Evolutionary conservation across 1,140 invertebrate genomes (phyloP).

Genomic region (Pemphigus obesinymphae): DNA sequence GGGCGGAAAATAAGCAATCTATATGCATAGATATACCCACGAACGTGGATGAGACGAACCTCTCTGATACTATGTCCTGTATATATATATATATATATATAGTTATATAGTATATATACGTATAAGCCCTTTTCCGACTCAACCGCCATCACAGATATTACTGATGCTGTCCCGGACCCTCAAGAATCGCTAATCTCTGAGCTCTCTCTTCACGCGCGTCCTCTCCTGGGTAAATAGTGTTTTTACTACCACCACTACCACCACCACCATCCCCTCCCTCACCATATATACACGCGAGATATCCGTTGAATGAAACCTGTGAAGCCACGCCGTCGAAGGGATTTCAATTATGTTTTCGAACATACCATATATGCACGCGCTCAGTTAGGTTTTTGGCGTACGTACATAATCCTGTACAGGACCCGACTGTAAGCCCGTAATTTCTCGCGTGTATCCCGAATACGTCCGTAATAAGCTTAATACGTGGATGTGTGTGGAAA

Average conservation of each 20-base stretch:
- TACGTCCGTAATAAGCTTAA: background rate
- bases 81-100: background rate
- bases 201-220: background rate
- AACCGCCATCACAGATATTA: background rate
- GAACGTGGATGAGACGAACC: background rate
- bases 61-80: background rate
- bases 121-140: background rate
- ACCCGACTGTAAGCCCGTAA: background rate
- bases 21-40: constrained; percentile 7
- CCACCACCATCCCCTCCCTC: background rate
- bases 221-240: background rate
- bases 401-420: background rate
- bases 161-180: background rate
- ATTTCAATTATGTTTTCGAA: constrained; percentile 26
- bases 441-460: background rate
- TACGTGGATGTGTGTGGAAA: background rate
- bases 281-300: background rate
- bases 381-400: background rate
- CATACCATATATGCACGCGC: background rate
- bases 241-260: background rate
- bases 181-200: constrained; percentile 29
- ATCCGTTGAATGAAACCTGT: background rate
- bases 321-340: constrained; percentile 6
- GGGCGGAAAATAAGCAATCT: constrained; percentile 27
- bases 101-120: too few relatives aligned